Base-by-base conservation (phyloP, 2,888 invertebrate species). In the Crossocerus cetratus region DNA sequence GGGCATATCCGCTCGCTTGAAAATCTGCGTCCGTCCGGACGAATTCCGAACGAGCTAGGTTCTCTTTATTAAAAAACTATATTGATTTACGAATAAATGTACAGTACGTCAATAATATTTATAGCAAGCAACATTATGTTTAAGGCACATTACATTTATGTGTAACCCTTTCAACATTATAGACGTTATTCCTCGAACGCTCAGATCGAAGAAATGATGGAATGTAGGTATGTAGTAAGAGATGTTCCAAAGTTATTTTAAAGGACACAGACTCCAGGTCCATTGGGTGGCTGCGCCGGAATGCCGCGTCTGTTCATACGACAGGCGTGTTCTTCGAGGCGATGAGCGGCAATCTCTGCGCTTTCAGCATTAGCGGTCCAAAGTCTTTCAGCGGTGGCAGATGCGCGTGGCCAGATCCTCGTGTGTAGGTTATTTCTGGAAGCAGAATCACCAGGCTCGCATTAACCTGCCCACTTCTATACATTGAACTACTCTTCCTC, bases 381-480 rank as follows among this genome's bases (percentile, higher is more conserved):
- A 0, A 98, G 92, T 74, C 94, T 93, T 90, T 98, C 98, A 0
- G 97, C 98, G 0, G 95, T 93, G 0, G 97, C 97, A 69, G 95
- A 94, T 0, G 96, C 96, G 78, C 97, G 92, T 0, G 98, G 98
- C 95, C 97, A 98, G 8, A 96, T 93, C 81, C 94, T 92, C 22
- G 83, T 63, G 63, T 89, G 89, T 11, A 89, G 64, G 62, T 87
- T 89, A 63, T 81, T 85, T 54, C 89, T 89, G 60, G 16, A 77
- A 76, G 58, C n/a, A 56, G 23, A 59, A 55, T 56, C 20, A 2
- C 23, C 14, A 18, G 22, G 16, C 54, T 18, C 20, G 53, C 53
- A 53, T 16, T 53, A 53, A 18, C 53, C 20, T 53, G 16, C 8
- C n/a, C 20, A 53, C 53, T 14, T 16, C 8, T 53, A 32, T 32